Conservation (phyloP, 2,797 vertebrate genomes). For the Gadopsis bispinosus region DNA sequence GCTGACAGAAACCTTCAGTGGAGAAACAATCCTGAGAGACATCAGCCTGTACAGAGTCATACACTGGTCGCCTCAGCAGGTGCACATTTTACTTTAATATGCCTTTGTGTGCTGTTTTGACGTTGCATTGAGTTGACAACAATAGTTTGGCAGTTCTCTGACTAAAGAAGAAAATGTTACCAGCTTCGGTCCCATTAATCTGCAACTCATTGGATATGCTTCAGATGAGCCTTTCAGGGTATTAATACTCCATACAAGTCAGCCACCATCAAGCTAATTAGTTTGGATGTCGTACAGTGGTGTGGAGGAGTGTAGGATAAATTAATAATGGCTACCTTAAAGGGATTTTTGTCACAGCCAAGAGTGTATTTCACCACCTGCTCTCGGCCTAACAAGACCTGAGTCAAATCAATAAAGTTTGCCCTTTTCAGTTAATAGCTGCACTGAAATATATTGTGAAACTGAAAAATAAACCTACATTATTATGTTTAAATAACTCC, state of each 20-base stretch:
- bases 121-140: conserved; percentile 38
- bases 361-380: conserved; percentile 75
- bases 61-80: conserved; percentile 91
- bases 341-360: conserved; percentile 83
- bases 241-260: conserved; percentile 81
- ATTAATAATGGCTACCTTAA: conserved; percentile 84
- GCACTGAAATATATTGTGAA: conserved; percentile 14
- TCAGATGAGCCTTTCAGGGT: conserved; percentile 82
- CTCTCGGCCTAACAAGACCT: conserved; percentile 55
- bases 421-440: conserved; percentile 21
- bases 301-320: conserved; percentile 78
- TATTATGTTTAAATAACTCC: conserved; percentile 8
- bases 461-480: conserved; percentile 11
- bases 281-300: conserved; percentile 84
- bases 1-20: conserved; percentile 74
- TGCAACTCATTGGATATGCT: conserved; percentile 79
- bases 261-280: conserved; percentile 87
- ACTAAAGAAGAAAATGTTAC: conserved; percentile 54
- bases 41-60: conserved; percentile 77
- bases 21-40: conserved; percentile 78
- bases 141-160: conserved; percentile 32
- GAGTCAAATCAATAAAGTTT: conserved; percentile 60
- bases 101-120: conserved; percentile 33
- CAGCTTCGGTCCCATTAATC: conserved; percentile 72
- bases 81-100: conserved; percentile 63